These are phyloP conservation scores for Genyomyrus donnyi DNA, from an alignment of 2,113 vertebrate genomes.

Conservation along the genomic window DNA sequence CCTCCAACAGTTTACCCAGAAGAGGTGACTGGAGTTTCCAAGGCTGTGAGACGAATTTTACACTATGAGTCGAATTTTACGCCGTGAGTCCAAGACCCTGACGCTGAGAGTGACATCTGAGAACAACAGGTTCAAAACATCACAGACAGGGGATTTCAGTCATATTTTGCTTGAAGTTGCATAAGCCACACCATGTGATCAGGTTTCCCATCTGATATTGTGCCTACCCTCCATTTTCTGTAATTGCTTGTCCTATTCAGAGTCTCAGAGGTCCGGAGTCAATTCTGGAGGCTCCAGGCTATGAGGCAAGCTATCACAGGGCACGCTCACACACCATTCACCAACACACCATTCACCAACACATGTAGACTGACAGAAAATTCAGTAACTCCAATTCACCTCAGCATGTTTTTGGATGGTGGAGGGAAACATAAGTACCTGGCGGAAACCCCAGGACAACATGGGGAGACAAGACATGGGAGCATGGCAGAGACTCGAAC, in stretches of 20 bases:
- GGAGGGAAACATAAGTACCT: background rate
- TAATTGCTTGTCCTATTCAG: background rate
- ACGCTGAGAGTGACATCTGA: background rate
- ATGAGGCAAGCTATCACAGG: background rate
- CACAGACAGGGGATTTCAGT: background rate
- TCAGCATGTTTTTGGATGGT: background rate
- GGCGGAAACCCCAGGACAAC: background rate
- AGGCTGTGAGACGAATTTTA: background rate
- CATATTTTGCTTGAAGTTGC: background rate
- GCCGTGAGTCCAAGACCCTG: background rate
- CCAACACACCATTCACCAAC: too few species aligned
- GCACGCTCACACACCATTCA: background rate
- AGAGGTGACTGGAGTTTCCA: background rate
- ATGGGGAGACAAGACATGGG: background rate
- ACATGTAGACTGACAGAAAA: background rate
- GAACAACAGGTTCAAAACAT: background rate
- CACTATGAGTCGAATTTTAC: too few species aligned
- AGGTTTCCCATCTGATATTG: background rate
- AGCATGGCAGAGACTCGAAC: background rate
- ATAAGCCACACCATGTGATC: background rate
- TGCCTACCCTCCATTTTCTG: background rate
- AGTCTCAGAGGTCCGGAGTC: background rate
- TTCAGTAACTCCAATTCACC: background rate
- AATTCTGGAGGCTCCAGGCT: background rate
- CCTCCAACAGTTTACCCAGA: background rate